phyloP scores from a whole-genome alignment of 2,797 vertebrate species.

The Kryptopterus vitreolus region DNA sequence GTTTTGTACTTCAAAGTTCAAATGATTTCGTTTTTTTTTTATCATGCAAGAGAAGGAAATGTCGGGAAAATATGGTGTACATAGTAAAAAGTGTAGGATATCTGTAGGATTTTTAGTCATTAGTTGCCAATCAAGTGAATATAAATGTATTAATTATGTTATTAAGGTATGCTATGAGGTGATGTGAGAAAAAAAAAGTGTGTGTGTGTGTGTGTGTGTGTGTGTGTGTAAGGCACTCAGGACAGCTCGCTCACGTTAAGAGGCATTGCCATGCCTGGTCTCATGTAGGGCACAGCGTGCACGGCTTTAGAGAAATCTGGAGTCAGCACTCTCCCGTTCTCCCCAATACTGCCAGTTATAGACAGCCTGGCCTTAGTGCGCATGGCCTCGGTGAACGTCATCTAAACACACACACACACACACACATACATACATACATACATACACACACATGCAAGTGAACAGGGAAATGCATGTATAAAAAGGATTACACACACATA shows the following conservation, averaged over 20 bases:
- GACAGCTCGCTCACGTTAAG: constrained; percentile 89
- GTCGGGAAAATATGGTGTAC: neutral
- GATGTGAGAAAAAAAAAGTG: constrained; percentile 4
- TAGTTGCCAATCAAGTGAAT: constrained; percentile 10
- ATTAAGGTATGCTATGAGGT: constrained; percentile 14
- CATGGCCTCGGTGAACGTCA: constrained; percentile 94
- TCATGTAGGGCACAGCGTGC: constrained; percentile 95
- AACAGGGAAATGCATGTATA: constrained; percentile 14
- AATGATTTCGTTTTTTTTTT: no score
- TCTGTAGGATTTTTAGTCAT: neutral
- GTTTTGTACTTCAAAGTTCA: no score
- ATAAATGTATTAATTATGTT: neutral
- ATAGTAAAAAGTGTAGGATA: neutral
- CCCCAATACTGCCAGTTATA: constrained; percentile 94
- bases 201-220: constrained; percentile 41
- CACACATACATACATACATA: constrained; percentile 33
- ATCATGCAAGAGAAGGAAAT: no score
- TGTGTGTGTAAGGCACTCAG: constrained; percentile 78
- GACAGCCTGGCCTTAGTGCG: constrained; percentile 96
- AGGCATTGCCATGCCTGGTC: constrained; percentile 98
- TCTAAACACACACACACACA: constrained; percentile 73
- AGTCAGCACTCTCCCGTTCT: constrained; percentile 92
- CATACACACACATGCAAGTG: constrained; percentile 35
- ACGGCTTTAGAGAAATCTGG: constrained; percentile 91
- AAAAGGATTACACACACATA: neutral